These are phyloP conservation scores for Pyrrhia umbra DNA, from an alignment of 2,888 invertebrate genomes.

Conservation along the genomic window DNA sequence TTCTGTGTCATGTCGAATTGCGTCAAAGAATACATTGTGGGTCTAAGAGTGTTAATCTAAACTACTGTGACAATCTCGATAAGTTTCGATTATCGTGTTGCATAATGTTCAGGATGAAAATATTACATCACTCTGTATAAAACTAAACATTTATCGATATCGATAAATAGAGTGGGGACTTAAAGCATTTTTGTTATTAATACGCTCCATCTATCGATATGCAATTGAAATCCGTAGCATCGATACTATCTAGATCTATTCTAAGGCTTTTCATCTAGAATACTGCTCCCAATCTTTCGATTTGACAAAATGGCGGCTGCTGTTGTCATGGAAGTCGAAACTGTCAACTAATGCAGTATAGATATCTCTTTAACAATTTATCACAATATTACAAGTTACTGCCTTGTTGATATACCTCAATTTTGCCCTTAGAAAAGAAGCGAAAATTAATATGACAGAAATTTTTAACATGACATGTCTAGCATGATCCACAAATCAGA, in stretches of 20 bases:
- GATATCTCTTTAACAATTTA: constrained; percentile 24
- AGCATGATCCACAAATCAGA: constrained; percentile 16
- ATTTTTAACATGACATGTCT: constrained; percentile 14
- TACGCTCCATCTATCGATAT: constrained; percentile 33
- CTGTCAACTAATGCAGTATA: constrained; percentile 22
- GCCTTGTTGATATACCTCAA: constrained; percentile 16
- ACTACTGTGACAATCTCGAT: constrained; percentile 85
- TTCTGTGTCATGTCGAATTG: constrained; percentile 73
- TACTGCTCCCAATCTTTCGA: constrained; percentile 37
- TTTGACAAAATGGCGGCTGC: constrained; percentile 22
- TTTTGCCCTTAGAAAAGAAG: not conserved
- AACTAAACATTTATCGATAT: constrained; percentile 46
- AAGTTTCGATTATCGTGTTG: constrained; percentile 76
- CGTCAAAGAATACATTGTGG: constrained; percentile 76
- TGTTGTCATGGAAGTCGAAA: constrained; percentile 24
- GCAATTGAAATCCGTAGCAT: constrained; percentile 34
- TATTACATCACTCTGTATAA: constrained; percentile 57
- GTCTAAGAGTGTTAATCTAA: constrained; percentile 88
- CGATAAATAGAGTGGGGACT: constrained; percentile 34
- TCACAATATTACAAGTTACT: constrained; percentile 22
- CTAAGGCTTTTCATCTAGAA: constrained; percentile 26
- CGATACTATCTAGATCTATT: constrained; percentile 40
- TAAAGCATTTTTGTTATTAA: constrained; percentile 38
- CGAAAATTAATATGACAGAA: constrained; percentile 1
- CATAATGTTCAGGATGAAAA: constrained; percentile 81